Evolutionary conservation across 1,140 invertebrate species (phyloP), one percentile per base, ranked within the genome.

Genomic region (Carposina sasakii): DNA sequence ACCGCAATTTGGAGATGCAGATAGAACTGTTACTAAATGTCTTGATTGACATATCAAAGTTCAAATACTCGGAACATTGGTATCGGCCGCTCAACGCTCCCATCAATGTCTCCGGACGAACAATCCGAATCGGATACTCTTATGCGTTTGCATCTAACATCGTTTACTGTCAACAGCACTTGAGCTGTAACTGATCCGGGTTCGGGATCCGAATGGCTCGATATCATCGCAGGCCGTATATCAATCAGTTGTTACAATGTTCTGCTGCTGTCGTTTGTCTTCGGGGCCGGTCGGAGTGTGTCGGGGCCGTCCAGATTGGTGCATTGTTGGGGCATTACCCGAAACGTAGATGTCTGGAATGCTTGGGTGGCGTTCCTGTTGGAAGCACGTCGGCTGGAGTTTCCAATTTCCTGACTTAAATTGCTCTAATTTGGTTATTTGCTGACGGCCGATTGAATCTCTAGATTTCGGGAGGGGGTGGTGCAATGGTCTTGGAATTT

Each of bases 361-460:
- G 62, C 76, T 72, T 68, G 70, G 67, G 63, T 56, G 40, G 58
- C 63, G 65, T 65, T 66, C 65, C 59, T 53, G 69, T 67, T 73
- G 71, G 70, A 73, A 53, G 67, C 54, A 67, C 63, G 73, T 55
- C 66, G 69, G 73, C 78, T 84, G 81, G 76, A 71, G 63, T 75
- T 79, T 78, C 76, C 81, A 84, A 84, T 84, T 84, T 84, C 77
- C 81, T 78, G 76, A 78, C 77, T 76, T 78, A 78, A 78, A 84
- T 84, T 84, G 76, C 73, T 77, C 76, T 81, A 84, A 84, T 84
- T 84, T 78, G 74, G 74, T 81, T 81, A 81, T 78, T 63, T 71
- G 67, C 67, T 75, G 77, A 78, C 72, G 73, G 65, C 54, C 74
- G 70, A 81, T 75, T 75, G 72, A 73, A 77, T n/a, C n/a, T n/a